Evolutionary conservation across 1,140 invertebrate genomes (phyloP), one percentile per base, ranked within the genome.

Genomic region (Gonatopus flavifemur): DNA sequence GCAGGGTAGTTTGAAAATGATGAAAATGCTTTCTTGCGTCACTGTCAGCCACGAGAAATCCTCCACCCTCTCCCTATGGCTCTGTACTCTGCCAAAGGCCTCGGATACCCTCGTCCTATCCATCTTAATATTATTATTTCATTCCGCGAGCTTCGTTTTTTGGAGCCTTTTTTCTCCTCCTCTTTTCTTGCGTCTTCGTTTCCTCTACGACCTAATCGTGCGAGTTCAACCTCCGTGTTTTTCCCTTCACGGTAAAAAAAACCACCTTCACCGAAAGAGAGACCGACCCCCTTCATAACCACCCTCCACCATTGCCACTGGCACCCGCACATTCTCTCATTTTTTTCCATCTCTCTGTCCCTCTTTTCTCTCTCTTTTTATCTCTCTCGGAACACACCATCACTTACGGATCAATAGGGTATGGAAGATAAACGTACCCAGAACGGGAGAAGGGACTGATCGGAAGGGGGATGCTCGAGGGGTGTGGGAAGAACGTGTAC

Each of bases 51-150:
- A n/a, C n/a, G n/a, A n/a, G n/a, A n/a, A n/a, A n/a, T 55, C 60
- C 39, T 43, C 48, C 47, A 45, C 15, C 45, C 28, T 13, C 48
- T 43, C 55, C 39, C 46, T 21, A 44, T 52, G n/a, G 21, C 18
- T 39, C 13, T 49, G 41, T 31, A 32, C 41, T 24, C 18, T 25
- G 22, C 25, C 12, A 15, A n/a, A 5, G 42, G n/a, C 33, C 25
- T 10, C 33, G 20, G 30, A 20, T 30, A 30, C 52, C 52, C 55
- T 49, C 53, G 58, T 32, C 57, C 66, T 61, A 66, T 70, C 64
- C 69, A 67, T 71, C 65, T 69, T 70, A 69, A 72, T 72, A 70
- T 72, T 72, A 72, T 72, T 71, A 72, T 70, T 72, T 69, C 67
- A 72, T 72, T 72, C 57, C 59, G 64, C 57, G 59, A 60, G 51